Evolutionary conservation across 2,113 vertebrate species (phyloP).

Genomic region (Lichenostomus cassidix): DNA sequence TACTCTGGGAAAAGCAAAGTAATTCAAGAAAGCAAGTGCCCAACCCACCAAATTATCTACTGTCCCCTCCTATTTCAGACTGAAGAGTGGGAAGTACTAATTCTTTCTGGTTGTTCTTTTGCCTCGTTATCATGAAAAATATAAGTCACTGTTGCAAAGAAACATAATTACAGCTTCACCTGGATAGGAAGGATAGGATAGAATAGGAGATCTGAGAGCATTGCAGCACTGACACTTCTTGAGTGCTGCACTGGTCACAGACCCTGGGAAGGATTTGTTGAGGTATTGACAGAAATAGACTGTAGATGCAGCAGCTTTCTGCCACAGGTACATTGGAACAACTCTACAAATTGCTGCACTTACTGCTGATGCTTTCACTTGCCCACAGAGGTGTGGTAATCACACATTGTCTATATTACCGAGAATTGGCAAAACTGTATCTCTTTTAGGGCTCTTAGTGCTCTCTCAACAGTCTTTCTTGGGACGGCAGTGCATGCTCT

Average conservation of each 20-base stretch:
- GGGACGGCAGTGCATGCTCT: neutral
- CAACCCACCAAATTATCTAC: accelerated
- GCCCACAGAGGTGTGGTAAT: neutral
- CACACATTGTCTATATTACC: neutral
- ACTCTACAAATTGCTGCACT: neutral
- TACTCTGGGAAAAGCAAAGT: neutral
- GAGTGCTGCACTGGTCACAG: neutral
- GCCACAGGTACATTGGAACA: neutral
- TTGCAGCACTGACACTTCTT: neutral
- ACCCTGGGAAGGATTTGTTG: neutral
- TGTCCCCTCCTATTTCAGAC: neutral
- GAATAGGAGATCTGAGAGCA: neutral
- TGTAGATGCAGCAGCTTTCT: neutral
- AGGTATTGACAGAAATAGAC: neutral
- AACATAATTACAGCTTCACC: neutral
- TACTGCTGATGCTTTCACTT: neutral
- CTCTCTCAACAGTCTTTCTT: neutral
- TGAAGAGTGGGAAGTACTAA: neutral
- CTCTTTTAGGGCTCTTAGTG: neutral
- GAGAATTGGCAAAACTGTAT: neutral
- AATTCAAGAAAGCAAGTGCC: neutral
- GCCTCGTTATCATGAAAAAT: neutral
- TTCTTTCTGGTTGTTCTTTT: neutral
- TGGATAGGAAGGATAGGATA: neutral
- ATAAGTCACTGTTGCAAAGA: neutral